phyloP scores from a whole-genome alignment of 2,888 invertebrate genomes.

The Erebia epiphron region DNA sequence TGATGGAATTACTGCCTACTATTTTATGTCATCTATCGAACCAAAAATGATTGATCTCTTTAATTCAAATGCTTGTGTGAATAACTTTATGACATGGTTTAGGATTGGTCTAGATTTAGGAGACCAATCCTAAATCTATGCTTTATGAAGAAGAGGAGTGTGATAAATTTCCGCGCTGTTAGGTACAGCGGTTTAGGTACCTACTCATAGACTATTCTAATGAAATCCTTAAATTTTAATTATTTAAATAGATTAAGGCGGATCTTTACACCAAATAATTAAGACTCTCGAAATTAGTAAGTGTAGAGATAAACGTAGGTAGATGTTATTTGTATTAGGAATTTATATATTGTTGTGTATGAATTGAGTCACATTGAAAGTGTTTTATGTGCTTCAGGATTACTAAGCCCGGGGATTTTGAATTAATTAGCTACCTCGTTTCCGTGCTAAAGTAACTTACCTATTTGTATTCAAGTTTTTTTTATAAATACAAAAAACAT shows the following conservation, averaged over 20 bases:
- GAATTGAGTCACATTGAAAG: constrained; percentile 43
- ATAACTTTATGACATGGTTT: no score
- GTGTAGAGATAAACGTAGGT: constrained; percentile 70
- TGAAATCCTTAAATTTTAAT: constrained; percentile 28
- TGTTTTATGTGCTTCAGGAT: constrained; percentile 40
- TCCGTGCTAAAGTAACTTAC: not conserved
- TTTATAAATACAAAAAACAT: constrained; percentile 3
- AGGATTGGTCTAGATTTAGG: no score
- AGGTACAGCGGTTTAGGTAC: constrained; percentile 20
- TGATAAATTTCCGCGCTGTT: constrained; percentile 32
- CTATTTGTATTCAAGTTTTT: constrained; percentile 7
- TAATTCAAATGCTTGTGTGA: constrained; percentile 29
- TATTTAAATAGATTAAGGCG: constrained; percentile 68
- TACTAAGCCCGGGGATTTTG: constrained; percentile 37
- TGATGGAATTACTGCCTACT: constrained; percentile 14
- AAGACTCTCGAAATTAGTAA: constrained; percentile 70
- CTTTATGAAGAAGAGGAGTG: constrained; percentile 33
- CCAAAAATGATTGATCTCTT: constrained; percentile 25
- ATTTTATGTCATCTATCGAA: constrained; percentile 24
- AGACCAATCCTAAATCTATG: no score
- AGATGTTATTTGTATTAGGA: constrained; percentile 68
- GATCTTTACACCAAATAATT: constrained; percentile 82
- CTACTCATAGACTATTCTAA: constrained; percentile 33
- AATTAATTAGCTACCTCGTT: constrained; percentile 20
- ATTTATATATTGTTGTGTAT: constrained; percentile 60